Evolutionary conservation across 2,888 invertebrate genomes (phyloP), one percentile per base, ranked within the genome.

Genomic region (Quadriops clusia): DNA sequence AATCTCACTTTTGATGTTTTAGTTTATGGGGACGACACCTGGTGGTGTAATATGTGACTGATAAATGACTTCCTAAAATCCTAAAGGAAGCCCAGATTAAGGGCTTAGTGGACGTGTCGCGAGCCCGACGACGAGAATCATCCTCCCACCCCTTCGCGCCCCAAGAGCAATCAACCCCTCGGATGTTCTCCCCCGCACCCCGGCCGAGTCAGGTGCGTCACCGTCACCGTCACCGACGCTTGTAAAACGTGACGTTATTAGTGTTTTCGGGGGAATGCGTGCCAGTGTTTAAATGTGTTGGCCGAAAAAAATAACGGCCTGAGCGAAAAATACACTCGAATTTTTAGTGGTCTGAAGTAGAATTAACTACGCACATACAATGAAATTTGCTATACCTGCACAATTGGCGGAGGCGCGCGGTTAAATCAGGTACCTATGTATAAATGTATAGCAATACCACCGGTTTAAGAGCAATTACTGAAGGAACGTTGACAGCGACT

Each of bases 41-140:
- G 59, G 58, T 50, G 50, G 50, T 47, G 45, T 50, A 54, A 54
- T 50, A 52, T 53, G 49, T 50, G 50, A 40, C 46, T 60, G 59
- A 61, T 58, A 53, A 55, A 61, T 57, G 59, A 61, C 61, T 61
- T 61, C 60, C 60, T 55, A 58, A 56, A 58, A 56, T 57, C 56
- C 53, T 43, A 54, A 47, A 50, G 59, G 59, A 60, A 60, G 53
- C 47, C 50, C 50, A 54, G 60, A 58, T 61, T 60, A 61, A 50
- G 50, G 49, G 57, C 54, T 58, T 56, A 58, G 53, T 50, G 52
- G 53, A 53, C 54, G 56, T 54, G 56, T 54, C 51, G 52, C 50
- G 50, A 44, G 50, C 45, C 48, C 46, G 49, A 47, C 47, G 48
- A 46, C 49, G 49, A 47, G 51, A 51, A 51, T 54, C 53, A 52